Conservation (phyloP, 2,888 invertebrate species). For the Smittia aterrima region DNA sequence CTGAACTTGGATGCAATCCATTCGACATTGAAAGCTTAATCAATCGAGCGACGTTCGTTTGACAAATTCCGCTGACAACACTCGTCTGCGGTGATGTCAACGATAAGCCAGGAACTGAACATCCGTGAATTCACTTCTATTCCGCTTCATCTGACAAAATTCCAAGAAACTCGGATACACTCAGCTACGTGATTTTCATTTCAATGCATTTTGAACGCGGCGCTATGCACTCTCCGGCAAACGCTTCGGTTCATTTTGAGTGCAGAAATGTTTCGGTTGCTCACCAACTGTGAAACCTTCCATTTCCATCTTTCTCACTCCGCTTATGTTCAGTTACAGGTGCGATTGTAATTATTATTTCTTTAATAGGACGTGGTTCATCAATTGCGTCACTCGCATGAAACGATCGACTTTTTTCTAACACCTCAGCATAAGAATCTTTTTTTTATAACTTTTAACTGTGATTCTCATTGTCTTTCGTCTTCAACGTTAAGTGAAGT, state of each 20-base stretch:
- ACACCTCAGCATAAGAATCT: too few relatives aligned
- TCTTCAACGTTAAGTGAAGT: background rate
- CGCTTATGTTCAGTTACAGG: conserved; percentile 26
- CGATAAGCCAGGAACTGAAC: conserved; percentile 20
- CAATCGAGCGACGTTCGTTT: background rate
- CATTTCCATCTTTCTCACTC: background rate
- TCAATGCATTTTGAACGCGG: conserved; percentile 9
- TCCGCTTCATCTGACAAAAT: background rate
- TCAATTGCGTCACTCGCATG: background rate
- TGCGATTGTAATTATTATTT: conserved; percentile 26
- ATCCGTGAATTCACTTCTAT: conserved; percentile 13
- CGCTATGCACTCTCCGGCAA: background rate
- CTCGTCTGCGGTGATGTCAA: background rate
- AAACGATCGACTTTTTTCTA: background rate
- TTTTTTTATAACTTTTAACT: too few relatives aligned
- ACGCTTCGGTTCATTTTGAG: background rate
- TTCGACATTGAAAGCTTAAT: conserved; percentile 17
- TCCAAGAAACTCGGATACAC: background rate
- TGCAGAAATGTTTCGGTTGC: background rate
- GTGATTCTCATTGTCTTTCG: background rate
- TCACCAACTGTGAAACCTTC: conserved; percentile 26
- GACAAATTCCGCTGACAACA: conserved; percentile 23
- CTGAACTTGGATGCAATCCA: background rate
- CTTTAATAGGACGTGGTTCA: background rate
- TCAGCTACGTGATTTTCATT: conserved; percentile 25